Evolutionary conservation across 1,140 invertebrate genomes (phyloP).

Genomic region (Cataglyphis hispanica): DNA sequence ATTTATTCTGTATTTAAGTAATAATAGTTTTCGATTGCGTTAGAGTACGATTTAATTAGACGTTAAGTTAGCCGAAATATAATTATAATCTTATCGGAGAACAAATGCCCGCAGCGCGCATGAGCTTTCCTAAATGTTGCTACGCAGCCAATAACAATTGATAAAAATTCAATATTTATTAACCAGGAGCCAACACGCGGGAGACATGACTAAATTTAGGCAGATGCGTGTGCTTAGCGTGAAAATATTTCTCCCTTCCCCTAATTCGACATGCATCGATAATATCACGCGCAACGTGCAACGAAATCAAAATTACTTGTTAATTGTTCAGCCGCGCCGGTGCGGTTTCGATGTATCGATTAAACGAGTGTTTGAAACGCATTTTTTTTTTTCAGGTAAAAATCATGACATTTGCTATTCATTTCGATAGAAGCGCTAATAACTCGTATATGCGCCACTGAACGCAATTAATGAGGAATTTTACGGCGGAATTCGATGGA

Average conservation of each 20-base stretch:
- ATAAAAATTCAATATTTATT: conserved; percentile 55
- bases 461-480: conserved; percentile 7
- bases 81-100: not conserved
- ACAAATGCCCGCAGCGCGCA: not conserved
- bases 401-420: not conserved
- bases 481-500: not conserved
- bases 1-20: not conserved
- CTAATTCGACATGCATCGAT: not conserved
- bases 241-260: not conserved
- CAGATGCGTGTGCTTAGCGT: not conserved
- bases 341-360: not conserved
- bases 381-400: conserved; percentile 10
- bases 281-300: not conserved
- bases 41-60: not conserved
- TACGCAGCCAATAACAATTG: conserved; percentile 25
- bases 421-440: conserved; percentile 13
- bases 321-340: conserved; percentile 12
- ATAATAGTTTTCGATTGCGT: not conserved
- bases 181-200: not conserved
- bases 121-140: not conserved
- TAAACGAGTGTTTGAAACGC: not conserved
- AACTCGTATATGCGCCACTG: not conserved
- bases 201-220: not conserved
- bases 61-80: not conserved
- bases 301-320: conserved; percentile 28